Conservation (phyloP, 2,888 invertebrate species). For the Napeogenes inachia region DNA sequence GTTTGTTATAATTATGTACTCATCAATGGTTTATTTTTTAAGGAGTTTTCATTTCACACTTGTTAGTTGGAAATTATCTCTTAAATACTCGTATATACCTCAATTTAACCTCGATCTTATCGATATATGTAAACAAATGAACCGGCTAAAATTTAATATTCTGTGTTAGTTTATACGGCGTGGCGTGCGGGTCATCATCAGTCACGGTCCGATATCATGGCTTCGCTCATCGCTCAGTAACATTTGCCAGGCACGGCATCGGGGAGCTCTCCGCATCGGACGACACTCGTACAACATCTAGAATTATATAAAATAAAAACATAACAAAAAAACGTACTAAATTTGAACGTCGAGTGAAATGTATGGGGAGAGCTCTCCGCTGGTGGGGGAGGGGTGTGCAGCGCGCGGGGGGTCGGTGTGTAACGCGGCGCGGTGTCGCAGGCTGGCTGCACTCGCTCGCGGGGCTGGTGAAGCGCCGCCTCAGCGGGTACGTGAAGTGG, state of each 20-base stretch:
- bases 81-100: no score
- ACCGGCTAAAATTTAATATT: slow-evolving; percentile 5
- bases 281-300: slow-evolving; percentile 3
- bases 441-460: slow-evolving; percentile 83
- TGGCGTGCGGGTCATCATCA: slow-evolving; percentile 50
- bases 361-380: slow-evolving; percentile 30
- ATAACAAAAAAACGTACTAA: background rate
- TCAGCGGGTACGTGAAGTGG: slow-evolving; percentile 89
- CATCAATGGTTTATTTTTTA: no score
- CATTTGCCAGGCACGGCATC: slow-evolving; percentile 47
- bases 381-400: slow-evolving; percentile 37
- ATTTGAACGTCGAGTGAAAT: slow-evolving; percentile 8
- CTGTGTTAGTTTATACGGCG: slow-evolving; percentile 32
- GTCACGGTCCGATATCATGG: slow-evolving; percentile 34
- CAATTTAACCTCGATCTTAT: no score
- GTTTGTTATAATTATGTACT: no score
- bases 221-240: slow-evolving; percentile 48
- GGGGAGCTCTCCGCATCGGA: slow-evolving; percentile 50
- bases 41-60: no score
- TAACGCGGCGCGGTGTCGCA: slow-evolving; percentile 43
- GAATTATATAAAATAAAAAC: no score
- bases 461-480: slow-evolving; percentile 86
- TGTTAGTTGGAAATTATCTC: no score
- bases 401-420: slow-evolving; percentile 38
- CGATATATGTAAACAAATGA: background rate